A percentile compares a stretch with the other conserved stretches of the same genome.
phyloP scores from a whole-genome alignment of 1,140 invertebrate genomes.

The Lutraria rhynchaena region DNA sequence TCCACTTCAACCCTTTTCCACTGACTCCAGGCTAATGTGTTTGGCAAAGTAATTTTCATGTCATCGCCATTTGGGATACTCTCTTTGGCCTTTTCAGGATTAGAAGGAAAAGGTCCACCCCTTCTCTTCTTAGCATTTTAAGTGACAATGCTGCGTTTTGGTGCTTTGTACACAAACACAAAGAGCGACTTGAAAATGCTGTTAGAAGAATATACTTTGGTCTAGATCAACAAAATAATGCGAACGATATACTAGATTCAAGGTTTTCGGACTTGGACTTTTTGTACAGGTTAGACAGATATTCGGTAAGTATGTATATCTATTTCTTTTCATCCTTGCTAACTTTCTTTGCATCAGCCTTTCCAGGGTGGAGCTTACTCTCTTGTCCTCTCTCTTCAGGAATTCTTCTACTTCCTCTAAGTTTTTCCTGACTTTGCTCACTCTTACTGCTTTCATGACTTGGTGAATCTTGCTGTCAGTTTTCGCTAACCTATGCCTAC shows the following conservation, averaged over 20 bases:
- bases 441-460: neutral
- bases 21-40: conserved; percentile 3
- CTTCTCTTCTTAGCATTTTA: neutral
- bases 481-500: neutral
- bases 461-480: neutral
- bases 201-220: conserved; percentile 30
- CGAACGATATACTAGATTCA: conserved; percentile 6
- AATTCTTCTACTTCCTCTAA: neutral
- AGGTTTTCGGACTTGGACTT: conserved; percentile 11
- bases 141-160: conserved; percentile 40
- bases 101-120: neutral
- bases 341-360: neutral
- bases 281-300: conserved; percentile 1
- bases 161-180: conserved; percentile 41
- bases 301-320: conserved; percentile 1
- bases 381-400: conserved; percentile 6
- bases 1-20: conserved; percentile 31
- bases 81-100: conserved; percentile 7
- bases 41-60: neutral
- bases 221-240: conserved; percentile 16
- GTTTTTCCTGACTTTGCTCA: neutral
- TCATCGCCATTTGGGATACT: neutral
- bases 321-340: conserved; percentile 1
- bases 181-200: conserved; percentile 11
- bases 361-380: neutral